Evolutionary conservation across 2,797 vertebrate genomes (phyloP), one percentile per base, ranked within the genome.

Genomic region (Amblyraja radiata): DNA sequence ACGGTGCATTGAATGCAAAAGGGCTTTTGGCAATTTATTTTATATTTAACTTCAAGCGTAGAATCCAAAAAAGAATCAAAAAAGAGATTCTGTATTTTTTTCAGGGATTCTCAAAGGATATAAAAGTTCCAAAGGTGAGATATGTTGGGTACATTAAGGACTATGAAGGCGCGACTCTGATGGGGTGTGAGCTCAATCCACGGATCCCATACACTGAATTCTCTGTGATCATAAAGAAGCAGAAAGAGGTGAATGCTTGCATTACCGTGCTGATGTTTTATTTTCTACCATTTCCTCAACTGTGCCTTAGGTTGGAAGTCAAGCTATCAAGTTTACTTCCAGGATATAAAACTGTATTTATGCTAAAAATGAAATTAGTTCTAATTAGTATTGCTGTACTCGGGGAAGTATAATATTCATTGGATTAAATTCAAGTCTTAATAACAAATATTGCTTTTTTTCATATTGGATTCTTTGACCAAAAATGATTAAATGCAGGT

Each of bases 91-190:
- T 94, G 93, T 93, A 93, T 32, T 32, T 36, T 46, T 94, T 94
- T 68, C 94, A 99, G 99, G 99, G 99, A 95, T 99, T 99, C 95
- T 99, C 99, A 94, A 99, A 99, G 96, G 99, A 99, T 95, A 99
- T 99, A 95, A 99, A 99, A 96, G 98, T 99, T 94, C 97, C 98
- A 93, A 99, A 98, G 96, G 97, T 97, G 94, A 98, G 99, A 95
- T 99, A 99, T 73, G 97, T 99, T 94, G 99, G 99, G 94, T 99
- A 99, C 95, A 99, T 99, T 95, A 99, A 99, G 94, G 99, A 99
- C 95, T 99, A 99, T 83, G 99, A 99, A 95, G 99, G 99, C 91
- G 99, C 99, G 94, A 99, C 99, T 0, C 97, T 99, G 93, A 99
- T 99, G 99, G 99, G 98, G 93, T 99, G 99, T 94, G 99, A 99